Percentiles rank a stretch among this genome's conserved stretches.
These are phyloP conservation scores for Phalacrocorax pelagicus DNA, from an alignment of 2,113 vertebrate species.

Conservation along the genomic window DNA sequence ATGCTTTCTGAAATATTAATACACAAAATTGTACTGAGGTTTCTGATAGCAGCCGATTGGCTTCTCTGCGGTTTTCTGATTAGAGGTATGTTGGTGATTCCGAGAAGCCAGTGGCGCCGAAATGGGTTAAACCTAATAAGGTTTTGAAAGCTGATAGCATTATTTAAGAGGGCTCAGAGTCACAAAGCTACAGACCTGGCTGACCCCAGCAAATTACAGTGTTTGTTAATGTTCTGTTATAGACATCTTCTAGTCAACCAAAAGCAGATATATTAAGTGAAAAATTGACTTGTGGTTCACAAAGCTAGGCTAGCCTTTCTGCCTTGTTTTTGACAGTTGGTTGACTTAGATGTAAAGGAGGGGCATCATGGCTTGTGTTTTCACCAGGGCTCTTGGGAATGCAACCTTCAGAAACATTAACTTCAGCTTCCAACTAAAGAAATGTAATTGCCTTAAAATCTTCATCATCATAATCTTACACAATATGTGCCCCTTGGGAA, in stretches of 20 bases:
- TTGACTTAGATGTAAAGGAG: conserved; percentile 24
- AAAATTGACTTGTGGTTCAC: conserved; percentile 74
- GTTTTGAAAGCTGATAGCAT: conserved; percentile 88
- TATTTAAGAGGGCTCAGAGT: conserved; percentile 75
- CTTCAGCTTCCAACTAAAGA: conserved; percentile 62
- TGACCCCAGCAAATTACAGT: conserved; percentile 75
- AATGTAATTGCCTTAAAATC: conserved; percentile 67
- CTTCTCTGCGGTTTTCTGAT: conserved; percentile 85
- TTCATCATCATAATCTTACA: conserved; percentile 62
- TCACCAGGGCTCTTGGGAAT: conserved; percentile 25
- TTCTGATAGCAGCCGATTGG: conserved; percentile 83
- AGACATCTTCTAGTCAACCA: conserved; percentile 73
- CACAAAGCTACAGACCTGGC: conserved; percentile 68
- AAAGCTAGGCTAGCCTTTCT: conserved; percentile 52
- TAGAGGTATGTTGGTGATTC: conserved; percentile 81
- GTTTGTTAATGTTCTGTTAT: conserved; percentile 76
- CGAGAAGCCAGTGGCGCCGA: conserved; percentile 85
- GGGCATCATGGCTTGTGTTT: not conserved
- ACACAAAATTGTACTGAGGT: conserved; percentile 83
- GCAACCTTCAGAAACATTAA: conserved; percentile 42
- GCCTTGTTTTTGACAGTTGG: conserved; percentile 45
- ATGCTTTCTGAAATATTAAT: conserved; percentile 91
- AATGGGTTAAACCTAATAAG: conserved; percentile 88
- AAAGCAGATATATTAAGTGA: conserved; percentile 79
- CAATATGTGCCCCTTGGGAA: conserved; percentile 46